Conservation (phyloP, 2,888 invertebrate species). For the Melanotus villosus region DNA sequence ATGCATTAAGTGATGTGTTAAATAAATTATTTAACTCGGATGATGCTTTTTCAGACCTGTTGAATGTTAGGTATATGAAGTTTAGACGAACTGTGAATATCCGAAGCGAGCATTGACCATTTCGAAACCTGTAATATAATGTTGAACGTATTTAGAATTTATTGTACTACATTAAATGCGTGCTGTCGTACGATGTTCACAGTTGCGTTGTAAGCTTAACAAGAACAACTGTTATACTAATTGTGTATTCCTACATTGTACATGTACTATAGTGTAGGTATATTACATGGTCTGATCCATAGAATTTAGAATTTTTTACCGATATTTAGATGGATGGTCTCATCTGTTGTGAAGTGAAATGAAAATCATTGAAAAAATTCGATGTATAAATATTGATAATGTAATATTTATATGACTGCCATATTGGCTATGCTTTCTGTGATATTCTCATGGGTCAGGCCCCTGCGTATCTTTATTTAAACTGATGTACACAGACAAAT, state of each 20-base stretch:
- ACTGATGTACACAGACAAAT: slow-evolving; percentile 46
- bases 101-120: slow-evolving; percentile 48
- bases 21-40: slow-evolving; percentile 31
- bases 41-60: slow-evolving; percentile 43
- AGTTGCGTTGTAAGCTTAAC: slow-evolving; percentile 53
- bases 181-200: slow-evolving; percentile 55
- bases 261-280: slow-evolving; percentile 61
- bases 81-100: slow-evolving; percentile 50
- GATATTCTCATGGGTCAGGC: slow-evolving; percentile 70
- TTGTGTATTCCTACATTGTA: slow-evolving; percentile 59
- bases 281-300: slow-evolving; percentile 66
- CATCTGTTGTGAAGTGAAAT: slow-evolving; percentile 51
- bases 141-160: slow-evolving; percentile 56
- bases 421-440: slow-evolving; percentile 64
- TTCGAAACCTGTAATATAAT: slow-evolving; percentile 58
- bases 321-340: slow-evolving; percentile 53
- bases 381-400: slow-evolving; percentile 55
- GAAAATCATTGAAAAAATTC: slow-evolving; percentile 52
- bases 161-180: slow-evolving; percentile 51
- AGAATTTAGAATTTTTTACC: slow-evolving; percentile 65
- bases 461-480: slow-evolving; percentile 55
- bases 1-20: slow-evolving; percentile 30
- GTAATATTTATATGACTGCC: slow-evolving; percentile 62
- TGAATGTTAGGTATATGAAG: slow-evolving; percentile 46
- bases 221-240: slow-evolving; percentile 46